Evolutionary conservation across 2,797 vertebrate species (phyloP), one percentile per base, ranked within the genome.

Genomic region (Sebastes wilsoni): DNA sequence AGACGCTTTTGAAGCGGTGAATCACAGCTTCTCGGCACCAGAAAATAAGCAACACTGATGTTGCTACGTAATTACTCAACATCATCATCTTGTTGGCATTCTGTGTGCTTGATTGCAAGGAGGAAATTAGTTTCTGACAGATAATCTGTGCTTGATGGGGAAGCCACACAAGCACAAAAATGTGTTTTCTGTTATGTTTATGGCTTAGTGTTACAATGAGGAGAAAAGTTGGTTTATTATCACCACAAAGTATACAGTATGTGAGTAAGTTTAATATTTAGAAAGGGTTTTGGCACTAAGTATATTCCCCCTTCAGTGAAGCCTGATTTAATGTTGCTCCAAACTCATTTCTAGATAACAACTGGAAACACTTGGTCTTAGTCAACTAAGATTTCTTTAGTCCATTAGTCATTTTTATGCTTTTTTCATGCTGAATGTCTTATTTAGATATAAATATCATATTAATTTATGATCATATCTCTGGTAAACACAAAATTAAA

Each of bases 41-140:
- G 74, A 79, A 83, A 86, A 82, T 38, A 34, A 81, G 55, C 28
- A 67, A 38, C 32, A 22, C 60, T 72, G 34, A 79, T 75, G 79
- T 73, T 59, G 60, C 80, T 52, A 32, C 20, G 38, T 27, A 80
- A 92, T 87, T 89, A 87, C 74, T 34, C 46, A 22, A 66, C 77
- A 88, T 84, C 77, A 88, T 84, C 75, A 69, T 73, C 73, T 81
- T 69, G 78, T 66, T 84, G 32, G 52, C 75, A 75, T 80, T 75
- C 77, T 52, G 74, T 36, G 20, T 30, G 73, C 80, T 74, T 88
- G 79, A 87, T 87, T 88, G 77, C 81, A 67, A 49, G 60, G 72
- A 83, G 71, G 72, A 89, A 87, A 81, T 85, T 13, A 81, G 82
- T 84, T 88, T 64, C 69, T 60, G 74, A 79, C 70, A 67, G 78